These are phyloP conservation scores for Erpornis zantholeuca DNA, from an alignment of 2,113 vertebrate genomes.

Conservation along the genomic window DNA sequence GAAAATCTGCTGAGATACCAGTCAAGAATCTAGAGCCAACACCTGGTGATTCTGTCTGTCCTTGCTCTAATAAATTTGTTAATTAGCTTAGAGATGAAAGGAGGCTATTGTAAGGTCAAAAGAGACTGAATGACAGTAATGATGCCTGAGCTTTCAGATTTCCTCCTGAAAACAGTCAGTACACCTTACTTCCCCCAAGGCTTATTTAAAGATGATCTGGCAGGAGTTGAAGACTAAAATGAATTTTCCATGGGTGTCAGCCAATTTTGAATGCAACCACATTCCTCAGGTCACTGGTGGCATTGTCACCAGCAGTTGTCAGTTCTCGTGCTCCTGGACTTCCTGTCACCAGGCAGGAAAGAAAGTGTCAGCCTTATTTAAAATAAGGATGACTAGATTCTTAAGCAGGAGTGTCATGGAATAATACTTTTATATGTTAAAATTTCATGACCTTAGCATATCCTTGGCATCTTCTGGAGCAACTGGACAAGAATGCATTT, in stretches of 20 bases:
- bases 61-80: neutral
- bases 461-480: neutral
- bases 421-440: neutral
- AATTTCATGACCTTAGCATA: neutral
- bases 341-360: neutral
- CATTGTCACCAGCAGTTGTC: neutral
- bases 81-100: neutral
- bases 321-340: neutral
- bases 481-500: neutral
- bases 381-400: neutral
- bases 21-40: neutral
- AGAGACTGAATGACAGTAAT: neutral
- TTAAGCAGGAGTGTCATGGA: neutral
- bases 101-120: neutral
- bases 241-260: neutral
- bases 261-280: neutral
- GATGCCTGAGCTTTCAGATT: neutral
- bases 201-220: neutral
- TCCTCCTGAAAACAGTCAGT: neutral
- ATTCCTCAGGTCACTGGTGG: neutral
- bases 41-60: neutral
- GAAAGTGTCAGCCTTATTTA: neutral
- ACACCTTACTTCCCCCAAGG: neutral
- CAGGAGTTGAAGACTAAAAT: neutral
- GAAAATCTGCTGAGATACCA: neutral